phyloP scores from a whole-genome alignment of 2,888 invertebrate genomes.

The Anodontia alba region DNA sequence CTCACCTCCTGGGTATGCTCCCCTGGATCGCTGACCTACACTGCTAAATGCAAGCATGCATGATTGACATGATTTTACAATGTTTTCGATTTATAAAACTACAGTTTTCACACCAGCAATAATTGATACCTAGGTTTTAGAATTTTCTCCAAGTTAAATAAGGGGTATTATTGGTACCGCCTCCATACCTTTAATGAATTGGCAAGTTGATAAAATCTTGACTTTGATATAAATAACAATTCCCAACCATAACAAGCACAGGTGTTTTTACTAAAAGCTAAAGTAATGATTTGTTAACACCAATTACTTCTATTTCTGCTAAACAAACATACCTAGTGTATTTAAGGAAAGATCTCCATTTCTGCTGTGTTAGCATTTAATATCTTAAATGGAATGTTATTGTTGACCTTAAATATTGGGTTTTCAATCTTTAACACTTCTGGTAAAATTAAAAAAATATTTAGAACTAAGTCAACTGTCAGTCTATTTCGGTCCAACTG shows the following conservation, averaged over 20 bases:
- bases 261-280: conserved; percentile 11
- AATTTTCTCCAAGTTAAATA: too few species aligned
- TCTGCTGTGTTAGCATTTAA: neutral
- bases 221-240: conserved; percentile 8
- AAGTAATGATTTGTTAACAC: neutral
- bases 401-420: neutral
- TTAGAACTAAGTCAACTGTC: too few species aligned
- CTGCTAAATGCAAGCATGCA: too few species aligned
- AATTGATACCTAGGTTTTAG: too few species aligned
- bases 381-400: conserved; percentile 12
- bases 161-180: neutral
- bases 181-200: neutral
- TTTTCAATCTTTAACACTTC: too few species aligned
- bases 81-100: too few species aligned
- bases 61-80: too few species aligned
- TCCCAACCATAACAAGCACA: neutral
- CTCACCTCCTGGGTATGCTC: too few species aligned
- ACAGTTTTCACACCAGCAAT: too few species aligned
- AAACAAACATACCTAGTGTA: conserved; percentile 13
- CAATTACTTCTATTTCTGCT: conserved; percentile 4
- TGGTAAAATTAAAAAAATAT: too few species aligned
- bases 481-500: too few species aligned
- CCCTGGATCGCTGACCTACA: too few species aligned
- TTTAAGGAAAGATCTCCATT: neutral
- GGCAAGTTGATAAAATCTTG: conserved; percentile 4